Conservation (phyloP, 37 sponge, comb jelly and placozoan genomes). For the Agelas oroides region DNA sequence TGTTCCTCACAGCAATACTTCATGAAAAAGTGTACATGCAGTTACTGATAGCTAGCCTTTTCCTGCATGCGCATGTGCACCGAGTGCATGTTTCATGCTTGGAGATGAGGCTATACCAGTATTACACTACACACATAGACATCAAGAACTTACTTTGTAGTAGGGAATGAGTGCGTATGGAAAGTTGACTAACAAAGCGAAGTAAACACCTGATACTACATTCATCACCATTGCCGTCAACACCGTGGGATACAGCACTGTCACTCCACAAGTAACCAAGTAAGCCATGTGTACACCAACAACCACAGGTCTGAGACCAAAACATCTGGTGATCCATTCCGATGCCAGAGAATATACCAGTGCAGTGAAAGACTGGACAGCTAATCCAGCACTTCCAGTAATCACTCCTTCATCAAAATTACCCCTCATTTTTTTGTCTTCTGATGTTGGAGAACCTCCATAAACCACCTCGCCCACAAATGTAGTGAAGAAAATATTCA, state of each 20-base stretch:
- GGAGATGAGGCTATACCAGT: too few relatives aligned
- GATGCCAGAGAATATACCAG: neutral
- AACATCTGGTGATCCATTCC: neutral
- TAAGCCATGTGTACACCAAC: neutral
- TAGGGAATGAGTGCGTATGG: constrained; percentile 21
- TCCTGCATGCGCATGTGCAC: too few relatives aligned
- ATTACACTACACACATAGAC: too few relatives aligned
- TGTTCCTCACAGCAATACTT: too few relatives aligned
- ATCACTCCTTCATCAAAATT: constrained; percentile 30
- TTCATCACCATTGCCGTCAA: neutral
- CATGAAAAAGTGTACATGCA: too few relatives aligned
- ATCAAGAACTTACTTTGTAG: constrained; percentile 1
- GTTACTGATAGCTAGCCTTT: too few relatives aligned
- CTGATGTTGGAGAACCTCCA: constrained; percentile 19
- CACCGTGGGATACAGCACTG: neutral
- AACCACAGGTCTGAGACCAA: neutral
- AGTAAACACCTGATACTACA: neutral
- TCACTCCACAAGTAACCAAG: neutral
- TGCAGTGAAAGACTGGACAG: neutral
- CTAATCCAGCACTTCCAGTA: neutral
- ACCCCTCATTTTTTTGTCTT: neutral
- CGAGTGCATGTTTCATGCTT: too few relatives aligned
- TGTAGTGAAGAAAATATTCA: constrained; percentile 38
- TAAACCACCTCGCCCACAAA: constrained; percentile 47
- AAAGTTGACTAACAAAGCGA: neutral